Evolutionary conservation across 1,140 invertebrate species (phyloP).

Genomic region (Diploscapter pachys): DNA sequence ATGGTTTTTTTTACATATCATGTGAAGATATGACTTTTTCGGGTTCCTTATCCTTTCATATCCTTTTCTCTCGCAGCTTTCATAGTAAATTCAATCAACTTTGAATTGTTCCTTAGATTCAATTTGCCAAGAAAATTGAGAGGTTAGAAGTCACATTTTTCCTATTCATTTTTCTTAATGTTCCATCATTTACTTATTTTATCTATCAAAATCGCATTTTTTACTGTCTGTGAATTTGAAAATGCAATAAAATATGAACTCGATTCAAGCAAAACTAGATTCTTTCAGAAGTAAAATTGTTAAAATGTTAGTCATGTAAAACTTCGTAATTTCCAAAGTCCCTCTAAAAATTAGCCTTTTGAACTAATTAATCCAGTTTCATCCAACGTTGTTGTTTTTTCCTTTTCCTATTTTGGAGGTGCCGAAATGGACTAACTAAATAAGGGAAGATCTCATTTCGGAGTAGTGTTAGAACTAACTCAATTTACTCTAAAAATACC

Average conservation of each 20-base stretch:
- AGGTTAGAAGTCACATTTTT: no score
- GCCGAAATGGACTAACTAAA: not conserved
- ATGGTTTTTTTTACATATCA: no score
- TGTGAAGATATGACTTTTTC: no score
- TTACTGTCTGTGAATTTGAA: not conserved
- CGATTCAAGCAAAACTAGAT: not conserved
- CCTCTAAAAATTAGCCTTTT: not conserved
- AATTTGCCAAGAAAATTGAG: no score
- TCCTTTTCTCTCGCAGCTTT: no score
- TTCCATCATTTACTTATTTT: conserved; percentile 15
- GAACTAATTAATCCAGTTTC: no score
- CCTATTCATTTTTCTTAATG: no score
- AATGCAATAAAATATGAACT: not conserved
- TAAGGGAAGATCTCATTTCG: not conserved
- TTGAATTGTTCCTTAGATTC: no score
- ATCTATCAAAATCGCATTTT: not conserved
- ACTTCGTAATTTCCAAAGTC: not conserved
- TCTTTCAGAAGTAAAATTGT: not conserved
- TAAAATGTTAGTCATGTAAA: not conserved
- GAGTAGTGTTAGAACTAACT: not conserved
- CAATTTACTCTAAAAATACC: not conserved
- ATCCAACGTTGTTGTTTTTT: not conserved
- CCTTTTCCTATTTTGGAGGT: not conserved
- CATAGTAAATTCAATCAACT: no score
- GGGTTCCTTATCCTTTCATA: no score